A percentile compares a stretch with the other conserved stretches of the same genome.
Evolutionary conservation across 2,888 invertebrate species (phyloP).

Genomic region (Cheilosia scutellata): DNA sequence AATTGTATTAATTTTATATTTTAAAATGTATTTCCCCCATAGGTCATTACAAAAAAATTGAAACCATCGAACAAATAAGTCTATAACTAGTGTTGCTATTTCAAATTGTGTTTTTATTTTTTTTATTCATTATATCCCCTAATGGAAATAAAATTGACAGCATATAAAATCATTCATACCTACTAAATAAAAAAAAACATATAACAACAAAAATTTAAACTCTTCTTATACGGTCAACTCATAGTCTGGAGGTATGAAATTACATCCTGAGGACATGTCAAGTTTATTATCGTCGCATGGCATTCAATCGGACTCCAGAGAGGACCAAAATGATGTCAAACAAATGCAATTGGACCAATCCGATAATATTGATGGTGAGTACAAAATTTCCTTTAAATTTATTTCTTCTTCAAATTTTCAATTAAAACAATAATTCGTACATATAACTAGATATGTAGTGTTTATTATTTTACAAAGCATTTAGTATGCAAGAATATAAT

Average conservation of each 20-base stretch:
- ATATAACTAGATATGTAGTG: conserved; percentile 26
- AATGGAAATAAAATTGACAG: neutral
- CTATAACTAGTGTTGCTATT: neutral
- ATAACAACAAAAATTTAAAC: conserved; percentile 2
- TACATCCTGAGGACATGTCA: conserved; percentile 87
- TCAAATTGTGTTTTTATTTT: too few relatives aligned
- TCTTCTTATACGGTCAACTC: conserved; percentile 23
- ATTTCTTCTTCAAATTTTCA: conserved; percentile 22
- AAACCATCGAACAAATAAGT: conserved; percentile 45
- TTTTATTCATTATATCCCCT: neutral
- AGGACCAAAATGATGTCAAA: conserved; percentile 85
- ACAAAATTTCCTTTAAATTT: conserved; percentile 49
- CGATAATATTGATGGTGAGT: conserved; percentile 91
- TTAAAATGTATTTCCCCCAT: neutral
- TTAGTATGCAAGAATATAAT: conserved; percentile 66
- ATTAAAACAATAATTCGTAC: conserved; percentile 58
- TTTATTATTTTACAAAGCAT: conserved; percentile 64
- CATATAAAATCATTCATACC: neutral
- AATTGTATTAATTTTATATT: neutral
- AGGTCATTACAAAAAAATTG: conserved; percentile 20
- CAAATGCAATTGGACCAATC: conserved; percentile 88
- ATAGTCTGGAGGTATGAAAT: conserved; percentile 81
- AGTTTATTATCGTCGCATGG: conserved; percentile 87
- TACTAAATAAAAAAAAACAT: neutral
- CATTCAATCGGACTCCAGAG: conserved; percentile 85